phyloP scores from a whole-genome alignment of 37 sponge, comb jelly and placozoan species.

The Halichondria panicea region DNA sequence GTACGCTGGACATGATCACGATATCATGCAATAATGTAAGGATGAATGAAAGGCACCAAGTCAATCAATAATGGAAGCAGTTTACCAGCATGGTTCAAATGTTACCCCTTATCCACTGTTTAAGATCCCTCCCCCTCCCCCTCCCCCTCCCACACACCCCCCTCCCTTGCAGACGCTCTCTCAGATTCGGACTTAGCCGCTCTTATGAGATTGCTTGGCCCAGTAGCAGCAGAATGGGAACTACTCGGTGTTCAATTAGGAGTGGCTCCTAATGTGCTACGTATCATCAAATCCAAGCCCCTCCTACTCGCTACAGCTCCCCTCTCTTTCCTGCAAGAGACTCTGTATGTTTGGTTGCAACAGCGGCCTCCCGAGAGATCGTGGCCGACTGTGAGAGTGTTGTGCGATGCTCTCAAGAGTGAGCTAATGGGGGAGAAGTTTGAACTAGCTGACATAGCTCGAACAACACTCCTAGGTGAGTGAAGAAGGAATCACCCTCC shows the following conservation, averaged over 20 bases:
- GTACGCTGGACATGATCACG: too few species aligned
- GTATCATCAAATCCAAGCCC: neutral
- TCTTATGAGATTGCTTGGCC: neutral
- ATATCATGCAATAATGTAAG: too few species aligned
- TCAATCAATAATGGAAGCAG: too few species aligned
- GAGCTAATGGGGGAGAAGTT: neutral
- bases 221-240: neutral
- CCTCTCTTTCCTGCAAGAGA: conserved; percentile 7
- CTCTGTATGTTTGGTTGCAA: conserved; percentile 8
- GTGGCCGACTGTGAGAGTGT: neutral
- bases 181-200: neutral
- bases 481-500: neutral
- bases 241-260: conserved; percentile 3
- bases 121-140: too few species aligned
- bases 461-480: too few species aligned
- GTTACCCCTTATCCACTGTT: too few species aligned
- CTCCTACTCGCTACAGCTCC: neutral
- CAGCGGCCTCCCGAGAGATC: neutral
- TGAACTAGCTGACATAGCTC: too few species aligned
- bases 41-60: too few species aligned
- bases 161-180: conserved; percentile 1
- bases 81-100: too few species aligned
- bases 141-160: too few species aligned
- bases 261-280: neutral
- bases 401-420: conserved; percentile 2